Conservation (phyloP, 2,113 vertebrate species). For the Etia nguti region DNA sequence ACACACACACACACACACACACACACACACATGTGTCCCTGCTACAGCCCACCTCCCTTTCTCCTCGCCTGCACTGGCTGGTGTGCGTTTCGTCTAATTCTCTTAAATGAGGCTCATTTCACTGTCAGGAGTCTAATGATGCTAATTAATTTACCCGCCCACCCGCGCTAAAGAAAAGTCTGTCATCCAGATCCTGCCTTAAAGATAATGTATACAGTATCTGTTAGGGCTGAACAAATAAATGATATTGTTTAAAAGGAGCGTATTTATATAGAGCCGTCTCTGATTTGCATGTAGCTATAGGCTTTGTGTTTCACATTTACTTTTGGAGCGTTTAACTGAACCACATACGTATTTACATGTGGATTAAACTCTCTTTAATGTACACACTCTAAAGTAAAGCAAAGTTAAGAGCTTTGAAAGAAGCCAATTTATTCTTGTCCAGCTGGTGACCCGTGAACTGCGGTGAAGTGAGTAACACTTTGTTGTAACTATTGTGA, state of each 20-base stretch:
- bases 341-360: neutral
- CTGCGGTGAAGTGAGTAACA: neutral
- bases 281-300: neutral
- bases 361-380: neutral
- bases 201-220: slow-evolving; percentile 51
- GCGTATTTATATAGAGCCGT: neutral
- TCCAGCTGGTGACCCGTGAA: neutral
- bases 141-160: slow-evolving; percentile 69
- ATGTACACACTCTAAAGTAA: neutral
- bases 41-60: neutral
- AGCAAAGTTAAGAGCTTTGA: neutral
- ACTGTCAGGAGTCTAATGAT: slow-evolving; percentile 72
- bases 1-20: neutral
- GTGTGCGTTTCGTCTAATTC: slow-evolving; percentile 65
- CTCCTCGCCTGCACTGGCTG: neutral
- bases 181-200: slow-evolving; percentile 24
- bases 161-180: slow-evolving; percentile 48
- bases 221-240: slow-evolving; percentile 42
- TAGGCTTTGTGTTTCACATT: neutral
- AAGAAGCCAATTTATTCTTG: neutral
- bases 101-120: slow-evolving; percentile 69
- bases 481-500: neutral
- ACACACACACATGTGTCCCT: neutral
- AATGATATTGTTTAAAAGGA: slow-evolving; percentile 11
- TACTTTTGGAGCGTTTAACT: neutral